phyloP scores from a whole-genome alignment of 2,888 invertebrate genomes.

The Papilio protenor region DNA sequence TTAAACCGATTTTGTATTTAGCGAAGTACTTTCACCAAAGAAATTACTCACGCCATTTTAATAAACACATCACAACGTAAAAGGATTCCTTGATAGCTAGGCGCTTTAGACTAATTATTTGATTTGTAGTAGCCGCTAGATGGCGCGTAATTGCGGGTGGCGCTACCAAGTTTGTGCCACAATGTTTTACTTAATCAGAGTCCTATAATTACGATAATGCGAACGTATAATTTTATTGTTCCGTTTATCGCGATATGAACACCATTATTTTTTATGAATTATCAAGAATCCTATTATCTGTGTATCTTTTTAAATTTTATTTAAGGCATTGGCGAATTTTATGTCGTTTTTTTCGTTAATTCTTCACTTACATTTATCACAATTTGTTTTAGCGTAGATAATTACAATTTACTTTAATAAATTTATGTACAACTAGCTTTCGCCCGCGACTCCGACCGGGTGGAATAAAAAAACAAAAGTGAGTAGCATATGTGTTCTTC shows the following conservation, averaged over 20 bases:
- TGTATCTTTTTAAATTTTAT: neutral
- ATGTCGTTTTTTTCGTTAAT: neutral
- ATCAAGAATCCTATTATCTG: neutral
- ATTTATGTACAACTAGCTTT: too few species aligned
- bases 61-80: constrained; percentile 79
- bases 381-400: neutral
- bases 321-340: neutral
- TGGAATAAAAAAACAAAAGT: too few species aligned
- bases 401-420: too few species aligned
- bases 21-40: neutral
- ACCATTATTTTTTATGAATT: constrained; percentile 13
- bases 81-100: constrained; percentile 78
- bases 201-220: constrained; percentile 17
- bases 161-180: neutral
- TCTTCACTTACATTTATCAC: neutral
- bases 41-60: constrained; percentile 78
- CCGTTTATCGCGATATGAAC: constrained; percentile 16
- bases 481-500: too few species aligned
- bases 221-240: constrained; percentile 29
- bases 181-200: constrained; percentile 27
- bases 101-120: constrained; percentile 74
- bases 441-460: too few species aligned
- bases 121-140: constrained; percentile 68
- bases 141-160: constrained; percentile 66
- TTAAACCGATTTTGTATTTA: neutral